Percentiles rank a stretch among this genome's conserved stretches.
Evolutionary conservation across 2,797 vertebrate genomes (phyloP).

Genomic region (Sebastiscus tertius): DNA sequence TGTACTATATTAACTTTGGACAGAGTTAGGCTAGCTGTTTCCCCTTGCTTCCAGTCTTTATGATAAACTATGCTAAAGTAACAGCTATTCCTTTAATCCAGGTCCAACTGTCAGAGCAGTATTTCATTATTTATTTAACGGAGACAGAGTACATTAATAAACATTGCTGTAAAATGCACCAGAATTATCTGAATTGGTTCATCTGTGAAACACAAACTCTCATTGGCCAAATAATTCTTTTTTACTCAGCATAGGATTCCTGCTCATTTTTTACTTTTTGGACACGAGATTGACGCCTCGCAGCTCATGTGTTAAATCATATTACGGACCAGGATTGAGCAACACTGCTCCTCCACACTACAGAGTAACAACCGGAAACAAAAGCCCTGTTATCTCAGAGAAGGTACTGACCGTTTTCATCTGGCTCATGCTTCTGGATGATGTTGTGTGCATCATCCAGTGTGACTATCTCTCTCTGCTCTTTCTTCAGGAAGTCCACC

Average conservation of each 20-base stretch:
- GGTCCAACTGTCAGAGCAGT: no score
- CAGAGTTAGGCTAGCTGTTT: background rate
- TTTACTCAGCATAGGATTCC: background rate
- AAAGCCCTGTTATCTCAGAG: background rate
- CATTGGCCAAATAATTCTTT: background rate
- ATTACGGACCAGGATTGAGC: background rate
- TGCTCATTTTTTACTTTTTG: background rate
- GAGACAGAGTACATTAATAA: no score
- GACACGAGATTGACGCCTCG: background rate
- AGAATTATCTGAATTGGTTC: background rate
- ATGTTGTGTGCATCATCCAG: slow-evolving; percentile 83
- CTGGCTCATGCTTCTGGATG: slow-evolving; percentile 90
- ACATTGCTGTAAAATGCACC: no score
- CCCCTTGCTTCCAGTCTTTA: background rate
- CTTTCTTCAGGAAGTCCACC: slow-evolving; percentile 86
- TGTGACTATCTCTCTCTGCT: slow-evolving; percentile 84
- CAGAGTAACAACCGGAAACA: background rate
- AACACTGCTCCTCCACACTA: background rate
- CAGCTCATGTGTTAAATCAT: background rate
- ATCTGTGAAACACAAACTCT: background rate
- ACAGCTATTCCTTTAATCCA: no score
- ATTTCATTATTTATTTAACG: no score
- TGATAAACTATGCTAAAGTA: background rate
- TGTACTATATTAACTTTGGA: background rate
- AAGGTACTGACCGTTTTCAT: slow-evolving; percentile 84